Evolutionary conservation across 2,888 invertebrate species (phyloP).

Genomic region (Parthenolecanium corni): DNA sequence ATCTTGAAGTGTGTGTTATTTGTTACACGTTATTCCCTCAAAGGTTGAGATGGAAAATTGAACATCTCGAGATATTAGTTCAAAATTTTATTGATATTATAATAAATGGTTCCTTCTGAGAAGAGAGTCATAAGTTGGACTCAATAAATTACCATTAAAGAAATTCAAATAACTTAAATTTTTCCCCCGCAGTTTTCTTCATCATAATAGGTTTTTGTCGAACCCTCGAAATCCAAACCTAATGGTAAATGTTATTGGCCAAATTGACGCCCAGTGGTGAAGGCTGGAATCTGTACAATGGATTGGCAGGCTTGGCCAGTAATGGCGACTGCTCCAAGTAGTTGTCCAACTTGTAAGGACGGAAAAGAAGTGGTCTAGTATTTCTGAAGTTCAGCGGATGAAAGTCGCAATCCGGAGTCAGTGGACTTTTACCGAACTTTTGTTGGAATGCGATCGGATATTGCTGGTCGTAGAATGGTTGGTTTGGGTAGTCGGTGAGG

Average conservation of each 20-base stretch:
- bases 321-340: conserved; percentile 1
- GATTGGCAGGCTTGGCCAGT: conserved; percentile 7
- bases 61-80: no score
- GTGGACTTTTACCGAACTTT: conserved; percentile 12
- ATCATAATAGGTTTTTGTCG: no score
- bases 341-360: background rate
- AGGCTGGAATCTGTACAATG: conserved; percentile 12
- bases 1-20: no score
- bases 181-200: no score
- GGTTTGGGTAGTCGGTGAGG: background rate
- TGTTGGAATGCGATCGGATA: conserved; percentile 1
- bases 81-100: no score
- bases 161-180: no score
- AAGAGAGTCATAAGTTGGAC: no score
- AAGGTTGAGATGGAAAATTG: no score
- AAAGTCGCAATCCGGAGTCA: conserved; percentile 10
- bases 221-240: no score
- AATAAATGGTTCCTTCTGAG: no score
- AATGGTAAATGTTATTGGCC: conserved; percentile 20
- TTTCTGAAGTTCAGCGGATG: conserved; percentile 11
- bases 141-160: no score
- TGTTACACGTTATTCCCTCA: no score
- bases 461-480: background rate
- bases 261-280: conserved; percentile 7
- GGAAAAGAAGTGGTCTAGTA: conserved; percentile 1